Evolutionary conservation across 2,888 invertebrate genomes (phyloP), one percentile per base, ranked within the genome.

Genomic region (Micropterix aruncella): DNA sequence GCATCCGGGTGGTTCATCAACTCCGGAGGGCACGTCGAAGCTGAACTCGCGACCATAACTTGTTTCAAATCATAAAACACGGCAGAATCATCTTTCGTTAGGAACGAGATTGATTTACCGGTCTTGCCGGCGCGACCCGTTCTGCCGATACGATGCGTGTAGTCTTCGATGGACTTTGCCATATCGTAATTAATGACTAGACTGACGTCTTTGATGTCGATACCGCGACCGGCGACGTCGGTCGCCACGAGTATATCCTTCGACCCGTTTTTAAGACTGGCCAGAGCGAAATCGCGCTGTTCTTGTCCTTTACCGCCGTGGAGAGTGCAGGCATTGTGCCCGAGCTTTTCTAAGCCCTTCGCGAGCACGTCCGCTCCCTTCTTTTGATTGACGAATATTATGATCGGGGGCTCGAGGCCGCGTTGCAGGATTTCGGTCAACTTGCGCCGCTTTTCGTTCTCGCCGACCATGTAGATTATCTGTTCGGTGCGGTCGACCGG

Each of bases 271-370:
- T 99, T 99, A 50, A 99, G 82, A 62, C 93, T 88, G 3, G 94
- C 91, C 60, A 99, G 70, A 12, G 99, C 99, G 60, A 92, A 97
- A 65, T 99, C 99, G 77, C 99, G 81, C 66, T 96, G 96, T 61
- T 99, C 97, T 64, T 99, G 99, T 0, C 97, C 97, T 76, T 99
- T 99, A 57, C 99, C 99, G 70, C 99, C 99, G 60, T 99, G 99
- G 56, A 99, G 74, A 1, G 96, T 96, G 60, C 92, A 92, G 2
- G 97, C 92, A 63, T 91, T 95, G 76, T 89, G 93, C 12, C 94
- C 91, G 56, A 97, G 78, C 67, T 97, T 97, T 62, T 96, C 95
- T 60, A 99, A 72, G 38, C 96, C 94, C 63, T 94, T 92, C 19
- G 96, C 95, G 61, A 99, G 73, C 2, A 99, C 89, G 63, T 99